Percentiles rank a stretch among this genome's conserved stretches.
Evolutionary conservation across 2,113 vertebrate species (phyloP).

Genomic region (Mirza zaza): DNA sequence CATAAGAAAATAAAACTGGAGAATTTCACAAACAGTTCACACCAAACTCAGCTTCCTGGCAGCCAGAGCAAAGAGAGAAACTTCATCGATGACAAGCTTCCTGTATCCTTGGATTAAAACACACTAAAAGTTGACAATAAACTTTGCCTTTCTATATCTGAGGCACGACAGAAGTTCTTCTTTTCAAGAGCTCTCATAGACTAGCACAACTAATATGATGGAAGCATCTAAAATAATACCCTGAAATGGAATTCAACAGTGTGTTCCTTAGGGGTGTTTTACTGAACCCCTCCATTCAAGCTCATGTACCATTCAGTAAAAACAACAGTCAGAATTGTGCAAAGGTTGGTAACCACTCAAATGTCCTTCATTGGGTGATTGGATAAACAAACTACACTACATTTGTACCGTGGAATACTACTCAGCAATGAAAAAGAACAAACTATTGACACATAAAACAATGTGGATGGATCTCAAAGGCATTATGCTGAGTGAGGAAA

Average conservation of each 20-base stretch:
- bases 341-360: background rate
- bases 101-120: background rate
- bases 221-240: background rate
- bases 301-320: background rate
- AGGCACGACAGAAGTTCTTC: background rate
- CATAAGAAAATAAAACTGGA: background rate
- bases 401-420: rapidly evolving
- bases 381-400: no score
- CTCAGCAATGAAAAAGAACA: rapidly evolving
- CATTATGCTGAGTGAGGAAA: background rate
- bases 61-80: background rate
- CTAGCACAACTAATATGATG: background rate
- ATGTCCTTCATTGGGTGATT: background rate
- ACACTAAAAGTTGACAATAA: background rate
- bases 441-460: background rate
- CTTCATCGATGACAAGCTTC: background rate
- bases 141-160: background rate
- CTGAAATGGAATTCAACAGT: background rate
- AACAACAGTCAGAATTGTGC: background rate
- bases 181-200: no score
- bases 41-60: background rate
- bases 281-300: background rate
- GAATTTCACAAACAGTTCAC: background rate
- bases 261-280: background rate
- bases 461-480: rapidly evolving